phyloP scores from a whole-genome alignment of 1,140 invertebrate genomes.

The Aricia agestis region DNA sequence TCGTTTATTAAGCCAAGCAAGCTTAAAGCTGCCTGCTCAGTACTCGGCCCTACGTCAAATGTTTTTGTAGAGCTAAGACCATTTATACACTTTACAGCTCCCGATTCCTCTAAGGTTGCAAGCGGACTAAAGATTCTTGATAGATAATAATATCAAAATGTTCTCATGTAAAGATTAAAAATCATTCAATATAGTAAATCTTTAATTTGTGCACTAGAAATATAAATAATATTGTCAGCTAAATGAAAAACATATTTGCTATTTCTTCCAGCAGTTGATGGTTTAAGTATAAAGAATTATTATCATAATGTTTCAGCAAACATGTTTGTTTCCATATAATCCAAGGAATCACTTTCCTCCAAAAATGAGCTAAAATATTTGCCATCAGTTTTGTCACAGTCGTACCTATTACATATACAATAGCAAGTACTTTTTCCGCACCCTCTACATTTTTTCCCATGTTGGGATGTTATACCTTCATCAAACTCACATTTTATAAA shows the following conservation, averaged over 20 bases:
- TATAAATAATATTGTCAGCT: background rate
- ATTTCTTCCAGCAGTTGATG: background rate
- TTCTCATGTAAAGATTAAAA: background rate
- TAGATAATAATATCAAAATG: no score
- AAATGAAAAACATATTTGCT: background rate
- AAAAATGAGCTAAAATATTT: slow-evolving; percentile 55
- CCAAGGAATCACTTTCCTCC: slow-evolving; percentile 47
- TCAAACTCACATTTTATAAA: slow-evolving; percentile 56
- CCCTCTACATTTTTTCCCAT: slow-evolving; percentile 56
- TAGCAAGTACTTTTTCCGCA: slow-evolving; percentile 57
- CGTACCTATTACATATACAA: slow-evolving; percentile 57
- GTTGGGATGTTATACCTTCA: slow-evolving; percentile 54
- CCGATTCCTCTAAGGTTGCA: no score
- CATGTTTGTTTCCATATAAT: slow-evolving; percentile 65
- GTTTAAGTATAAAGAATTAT: background rate
- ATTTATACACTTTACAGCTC: no score
- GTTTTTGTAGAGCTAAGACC: no score
- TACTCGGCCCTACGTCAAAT: no score
- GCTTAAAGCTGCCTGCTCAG: no score
- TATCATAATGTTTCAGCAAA: slow-evolving; percentile 51
- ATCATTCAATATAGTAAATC: no score
- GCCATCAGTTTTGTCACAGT: slow-evolving; percentile 46
- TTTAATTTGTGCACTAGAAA: background rate
- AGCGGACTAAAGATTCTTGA: no score
- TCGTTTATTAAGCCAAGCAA: no score